A percentile compares a stretch with the other conserved stretches of the same genome.
These are phyloP conservation scores for Pangasius mekongensis DNA, from an alignment of 2,797 vertebrate species.

Conservation along the genomic window DNA sequence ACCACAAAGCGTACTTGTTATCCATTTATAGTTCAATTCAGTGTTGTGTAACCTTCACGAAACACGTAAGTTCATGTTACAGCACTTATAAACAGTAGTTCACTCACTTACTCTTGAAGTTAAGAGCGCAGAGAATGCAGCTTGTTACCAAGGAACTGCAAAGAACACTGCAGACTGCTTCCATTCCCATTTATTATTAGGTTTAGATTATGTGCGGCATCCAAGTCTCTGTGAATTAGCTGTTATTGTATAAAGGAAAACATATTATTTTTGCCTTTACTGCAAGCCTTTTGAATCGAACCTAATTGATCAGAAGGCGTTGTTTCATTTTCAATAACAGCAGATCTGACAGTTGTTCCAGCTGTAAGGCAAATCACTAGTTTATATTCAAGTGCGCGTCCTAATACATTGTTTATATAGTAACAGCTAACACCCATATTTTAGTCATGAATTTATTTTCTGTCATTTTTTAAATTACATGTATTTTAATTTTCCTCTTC, in stretches of 20 bases:
- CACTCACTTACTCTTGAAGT: neutral
- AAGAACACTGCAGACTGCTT: neutral
- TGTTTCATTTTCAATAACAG: no score
- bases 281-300: neutral
- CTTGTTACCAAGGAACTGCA: neutral
- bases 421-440: neutral
- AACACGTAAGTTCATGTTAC: neutral
- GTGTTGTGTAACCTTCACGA: neutral
- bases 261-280: neutral
- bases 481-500: neutral
- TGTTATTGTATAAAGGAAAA: neutral
- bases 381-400: neutral
- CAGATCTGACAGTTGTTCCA: no score
- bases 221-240: neutral
- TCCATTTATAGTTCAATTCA: neutral
- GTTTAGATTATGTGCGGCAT: neutral
- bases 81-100: neutral
- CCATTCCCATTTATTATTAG: neutral
- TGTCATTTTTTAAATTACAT: neutral
- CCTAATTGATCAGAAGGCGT: neutral
- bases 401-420: neutral
- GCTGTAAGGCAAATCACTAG: neutral
- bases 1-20: neutral
- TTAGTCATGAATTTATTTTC: neutral
- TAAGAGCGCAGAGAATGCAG: neutral